These are phyloP conservation scores for Agonopterix heracliana DNA, from an alignment of 2,888 invertebrate species.

Conservation along the genomic window DNA sequence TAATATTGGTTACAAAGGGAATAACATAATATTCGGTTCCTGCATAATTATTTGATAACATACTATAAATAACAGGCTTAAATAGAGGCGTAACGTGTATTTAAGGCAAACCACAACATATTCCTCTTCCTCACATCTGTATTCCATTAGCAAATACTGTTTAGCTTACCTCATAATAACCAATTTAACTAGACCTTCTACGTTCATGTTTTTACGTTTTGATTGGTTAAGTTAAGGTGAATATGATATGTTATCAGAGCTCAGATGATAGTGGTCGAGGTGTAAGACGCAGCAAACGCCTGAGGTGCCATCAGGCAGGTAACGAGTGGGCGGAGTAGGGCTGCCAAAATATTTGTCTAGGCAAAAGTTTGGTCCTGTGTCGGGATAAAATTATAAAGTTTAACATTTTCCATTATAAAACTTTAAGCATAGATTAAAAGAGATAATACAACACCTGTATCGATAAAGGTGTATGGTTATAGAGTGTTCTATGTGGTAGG, in stretches of 20 bases:
- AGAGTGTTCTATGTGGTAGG: too few relatives aligned
- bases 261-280: constrained; percentile 46
- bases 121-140: constrained; percentile 64
- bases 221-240: constrained; percentile 41
- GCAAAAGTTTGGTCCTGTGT: neutral
- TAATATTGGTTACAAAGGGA: too few relatives aligned
- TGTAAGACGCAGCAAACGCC: constrained; percentile 67
- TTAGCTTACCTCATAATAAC: constrained; percentile 46
- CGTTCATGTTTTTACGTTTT: constrained; percentile 24
- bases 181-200: constrained; percentile 34
- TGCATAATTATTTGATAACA: too few relatives aligned
- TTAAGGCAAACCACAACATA: constrained; percentile 53
- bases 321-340: constrained; percentile 44
- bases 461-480: too few relatives aligned
- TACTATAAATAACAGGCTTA: too few relatives aligned
- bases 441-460: neutral
- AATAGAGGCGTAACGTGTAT: constrained; percentile 32
- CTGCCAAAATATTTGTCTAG: constrained; percentile 20
- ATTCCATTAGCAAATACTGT: constrained; percentile 71
- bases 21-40: too few relatives aligned
- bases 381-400: too few relatives aligned
- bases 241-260: constrained; percentile 51
- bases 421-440: neutral
- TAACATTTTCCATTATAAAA: neutral
- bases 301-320: constrained; percentile 62